phyloP scores from a whole-genome alignment of 2,113 vertebrate genomes.

The Eudyptes chrysolophus region DNA sequence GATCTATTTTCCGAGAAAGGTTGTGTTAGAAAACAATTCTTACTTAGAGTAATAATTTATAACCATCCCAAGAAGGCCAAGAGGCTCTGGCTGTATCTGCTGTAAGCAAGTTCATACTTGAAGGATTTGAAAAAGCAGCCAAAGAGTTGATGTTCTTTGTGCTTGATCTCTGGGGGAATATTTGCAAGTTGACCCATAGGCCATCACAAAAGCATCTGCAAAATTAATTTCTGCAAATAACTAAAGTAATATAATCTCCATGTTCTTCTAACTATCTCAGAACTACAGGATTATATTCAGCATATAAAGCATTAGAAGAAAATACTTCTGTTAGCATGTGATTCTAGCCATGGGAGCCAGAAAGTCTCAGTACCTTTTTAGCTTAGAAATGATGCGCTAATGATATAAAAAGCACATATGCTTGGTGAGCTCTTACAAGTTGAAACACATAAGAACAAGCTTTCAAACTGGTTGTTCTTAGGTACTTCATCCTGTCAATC shows the following conservation, averaged over 20 bases:
- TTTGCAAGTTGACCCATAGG: conserved; percentile 53
- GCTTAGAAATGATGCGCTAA: conserved; percentile 55
- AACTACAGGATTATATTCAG: neutral
- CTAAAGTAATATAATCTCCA: conserved; percentile 71
- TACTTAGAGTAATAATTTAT: conserved; percentile 75
- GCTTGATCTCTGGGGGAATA: conserved; percentile 47
- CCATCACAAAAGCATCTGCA: conserved; percentile 78
- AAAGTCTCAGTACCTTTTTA: conserved; percentile 65
- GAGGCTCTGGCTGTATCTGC: conserved; percentile 69
- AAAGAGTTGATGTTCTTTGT: conserved; percentile 70
- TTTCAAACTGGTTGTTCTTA: conserved; percentile 64
- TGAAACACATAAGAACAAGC: conserved; percentile 66
- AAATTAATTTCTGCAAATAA: conserved; percentile 77
- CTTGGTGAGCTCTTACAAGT: conserved; percentile 2
- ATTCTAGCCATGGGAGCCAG: conserved; percentile 63
- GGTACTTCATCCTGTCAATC: conserved; percentile 43
- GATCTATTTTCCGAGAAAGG: neutral
- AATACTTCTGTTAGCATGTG: conserved; percentile 64
- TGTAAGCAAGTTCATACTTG: conserved; percentile 79
- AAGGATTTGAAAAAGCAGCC: conserved; percentile 67
- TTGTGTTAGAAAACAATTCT: conserved; percentile 43
- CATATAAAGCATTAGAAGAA: conserved; percentile 51
- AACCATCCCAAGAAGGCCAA: conserved; percentile 62
- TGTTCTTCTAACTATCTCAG: conserved; percentile 54
- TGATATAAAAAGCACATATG: conserved; percentile 32